Percentiles rank a stretch among this genome's conserved stretches.
Conservation (phyloP, 2,888 invertebrate genomes). For the Zaprionus obscuricornis region DNA sequence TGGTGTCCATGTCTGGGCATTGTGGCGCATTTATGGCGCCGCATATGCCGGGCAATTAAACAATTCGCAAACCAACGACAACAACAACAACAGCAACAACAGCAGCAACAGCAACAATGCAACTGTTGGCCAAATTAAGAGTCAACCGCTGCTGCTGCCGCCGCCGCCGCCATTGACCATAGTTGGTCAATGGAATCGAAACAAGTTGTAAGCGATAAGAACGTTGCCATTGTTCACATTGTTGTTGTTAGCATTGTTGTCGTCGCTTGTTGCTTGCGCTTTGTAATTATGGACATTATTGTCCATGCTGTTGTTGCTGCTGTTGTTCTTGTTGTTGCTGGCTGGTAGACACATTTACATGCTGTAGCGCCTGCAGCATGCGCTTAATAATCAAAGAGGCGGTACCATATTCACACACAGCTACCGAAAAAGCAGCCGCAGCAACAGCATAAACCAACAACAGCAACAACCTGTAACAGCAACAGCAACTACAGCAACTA, state of each 20-base stretch:
- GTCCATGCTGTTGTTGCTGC: constrained; percentile 16
- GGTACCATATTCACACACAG: constrained; percentile 59
- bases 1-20: constrained; percentile 47
- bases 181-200: constrained; percentile 76
- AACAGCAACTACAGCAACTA: constrained; percentile 1
- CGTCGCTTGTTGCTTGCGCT: too few relatives aligned
- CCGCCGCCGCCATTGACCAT: constrained; percentile 51
- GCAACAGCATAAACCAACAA: constrained; percentile 22
- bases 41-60: constrained; percentile 75
- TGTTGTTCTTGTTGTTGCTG: constrained; percentile 64
- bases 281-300: constrained; percentile 12
- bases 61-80: constrained; percentile 57
- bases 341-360: constrained; percentile 60
- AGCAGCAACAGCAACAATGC: constrained; percentile 56
- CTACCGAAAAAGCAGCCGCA: constrained; percentile 64
- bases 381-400: constrained; percentile 63
- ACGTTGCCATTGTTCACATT: constrained; percentile 58
- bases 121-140: constrained; percentile 68
- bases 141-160: constrained; percentile 7
- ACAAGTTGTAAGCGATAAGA: constrained; percentile 76
- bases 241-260: constrained; percentile 24
- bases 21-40: constrained; percentile 74
- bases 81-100: background rate
- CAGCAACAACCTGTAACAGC: constrained; percentile 7
- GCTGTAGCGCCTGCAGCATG: constrained; percentile 21